Evolutionary conservation across 2,888 invertebrate species (phyloP), one percentile per base, ranked within the genome.

Genomic region (Hylaea fasciaria): DNA sequence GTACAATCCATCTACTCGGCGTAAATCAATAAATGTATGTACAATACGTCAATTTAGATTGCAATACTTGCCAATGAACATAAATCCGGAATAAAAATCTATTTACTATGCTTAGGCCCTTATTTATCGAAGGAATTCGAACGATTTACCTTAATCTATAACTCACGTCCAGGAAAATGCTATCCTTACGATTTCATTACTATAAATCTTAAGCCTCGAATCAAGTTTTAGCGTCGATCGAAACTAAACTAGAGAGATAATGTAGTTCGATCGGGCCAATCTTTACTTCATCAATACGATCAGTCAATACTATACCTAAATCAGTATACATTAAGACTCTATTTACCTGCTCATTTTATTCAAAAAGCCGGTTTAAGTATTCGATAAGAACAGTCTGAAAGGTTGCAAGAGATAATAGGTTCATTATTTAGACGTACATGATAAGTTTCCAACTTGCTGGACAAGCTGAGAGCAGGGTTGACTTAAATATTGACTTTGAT

Each of bases 141-240:
- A 39, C 5, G 46, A 39, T 53, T 46, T 46, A 46, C 14, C 40
- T 41, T 40, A 49, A 9, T 37, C 49, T 17, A 16, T 80, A 77
- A 81, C 81, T 85, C 83, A 83, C 85, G 82, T 82, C 80, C 80
- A 82, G 76, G 80, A 81, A 84, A 86, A 85, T 78, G 77, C 79
- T 85, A 83, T 86, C 82, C 82, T 79, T 83, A 81, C 82, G 80
- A 83, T 86, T 89, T 87, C 85, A 86, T 86, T 87, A 83, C 80
- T 81, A 89, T 90, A 90, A 89, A 89, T 90, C 85, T 83, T 71
- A 68, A 66, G 60, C 71, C 67, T 71, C 52, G 74, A 86, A 84
- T 85, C 89, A 87, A 88, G 87, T 82, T 87, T 87, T 79, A 78
- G 79, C 80, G 74, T 80, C 82, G 82, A 85, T 85, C 80, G 81